Evolutionary conservation across 30 jellyfish, hydroid and myxozoan genomes (phyloP).

Genomic region (Catostylus mosaicus): DNA sequence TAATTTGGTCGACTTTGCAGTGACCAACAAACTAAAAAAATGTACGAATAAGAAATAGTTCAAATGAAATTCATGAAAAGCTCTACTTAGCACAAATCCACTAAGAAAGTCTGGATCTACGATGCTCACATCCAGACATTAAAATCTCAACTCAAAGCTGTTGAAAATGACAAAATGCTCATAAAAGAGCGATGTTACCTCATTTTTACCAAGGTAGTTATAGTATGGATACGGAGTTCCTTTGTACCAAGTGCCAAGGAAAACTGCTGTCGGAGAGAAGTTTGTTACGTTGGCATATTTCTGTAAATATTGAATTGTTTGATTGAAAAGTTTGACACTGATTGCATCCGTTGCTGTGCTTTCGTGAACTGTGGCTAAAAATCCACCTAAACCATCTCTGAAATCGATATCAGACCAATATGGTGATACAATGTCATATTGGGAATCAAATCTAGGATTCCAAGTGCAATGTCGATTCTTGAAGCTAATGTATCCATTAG

Average conservation of each 20-base stretch:
- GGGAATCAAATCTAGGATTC: conserved; percentile 5
- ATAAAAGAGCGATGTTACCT: too few species aligned
- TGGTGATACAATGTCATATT: conserved; percentile 9
- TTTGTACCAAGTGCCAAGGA: conserved; percentile 23
- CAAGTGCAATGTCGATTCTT: not conserved
- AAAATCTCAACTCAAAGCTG: too few species aligned
- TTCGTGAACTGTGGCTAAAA: conserved; percentile 1
- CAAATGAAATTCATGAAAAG: too few species aligned
- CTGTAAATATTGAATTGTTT: not conserved
- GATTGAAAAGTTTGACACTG: conserved; percentile 20
- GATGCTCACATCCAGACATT: too few species aligned
- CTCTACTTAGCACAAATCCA: too few species aligned
- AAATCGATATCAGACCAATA: conserved; percentile 41
- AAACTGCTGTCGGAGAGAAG: conserved; percentile 6
- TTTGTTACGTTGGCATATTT: conserved; percentile 12
- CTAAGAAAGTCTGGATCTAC: too few species aligned
- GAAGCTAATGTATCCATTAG: conserved; percentile 31
- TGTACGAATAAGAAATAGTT: too few species aligned
- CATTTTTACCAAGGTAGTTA: conserved; percentile 5
- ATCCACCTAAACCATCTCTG: conserved; percentile 15
- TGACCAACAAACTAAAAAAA: too few species aligned
- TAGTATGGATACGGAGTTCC: conserved; percentile 32
- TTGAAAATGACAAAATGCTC: too few species aligned
- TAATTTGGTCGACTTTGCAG: too few species aligned
- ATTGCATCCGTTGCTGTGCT: conserved; percentile 1